phyloP scores from a whole-genome alignment of 2,113 vertebrate genomes.

The Gallinago jamesoni region DNA sequence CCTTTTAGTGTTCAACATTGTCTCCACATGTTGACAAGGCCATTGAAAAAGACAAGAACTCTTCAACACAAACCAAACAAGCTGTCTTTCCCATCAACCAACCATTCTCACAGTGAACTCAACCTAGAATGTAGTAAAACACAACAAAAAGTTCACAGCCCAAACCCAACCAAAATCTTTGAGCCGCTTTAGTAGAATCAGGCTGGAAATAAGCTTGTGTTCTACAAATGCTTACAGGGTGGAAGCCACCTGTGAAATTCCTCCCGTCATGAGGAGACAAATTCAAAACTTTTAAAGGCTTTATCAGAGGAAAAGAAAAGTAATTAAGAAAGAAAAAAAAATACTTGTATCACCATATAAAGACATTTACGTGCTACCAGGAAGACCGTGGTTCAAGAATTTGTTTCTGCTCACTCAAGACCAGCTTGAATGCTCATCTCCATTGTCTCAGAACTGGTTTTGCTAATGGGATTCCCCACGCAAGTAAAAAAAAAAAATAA shows the following conservation, averaged over 20 bases:
- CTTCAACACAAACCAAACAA: not conserved
- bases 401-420: not conserved
- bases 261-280: not conserved
- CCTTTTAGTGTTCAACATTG: not conserved
- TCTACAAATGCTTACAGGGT: not conserved
- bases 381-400: not conserved
- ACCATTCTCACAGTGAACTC: not conserved
- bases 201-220: not conserved
- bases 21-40: not conserved
- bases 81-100: not conserved
- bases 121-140: not conserved
- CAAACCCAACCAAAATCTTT: not conserved
- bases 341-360: not conserved
- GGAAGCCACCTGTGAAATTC: not conserved
- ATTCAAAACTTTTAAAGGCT: not conserved
- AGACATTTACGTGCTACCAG: not conserved
- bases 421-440: not conserved
- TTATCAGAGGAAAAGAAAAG: not conserved
- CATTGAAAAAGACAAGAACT: not conserved
- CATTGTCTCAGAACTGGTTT: not conserved
- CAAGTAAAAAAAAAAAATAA: not conserved
- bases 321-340: fast-evolving
- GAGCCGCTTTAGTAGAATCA: not conserved
- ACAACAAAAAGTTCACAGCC: fast-evolving
- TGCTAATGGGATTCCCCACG: not conserved